Conservation (phyloP, 2,113 vertebrate species). For the Pelvicachromis taeniatus region DNA sequence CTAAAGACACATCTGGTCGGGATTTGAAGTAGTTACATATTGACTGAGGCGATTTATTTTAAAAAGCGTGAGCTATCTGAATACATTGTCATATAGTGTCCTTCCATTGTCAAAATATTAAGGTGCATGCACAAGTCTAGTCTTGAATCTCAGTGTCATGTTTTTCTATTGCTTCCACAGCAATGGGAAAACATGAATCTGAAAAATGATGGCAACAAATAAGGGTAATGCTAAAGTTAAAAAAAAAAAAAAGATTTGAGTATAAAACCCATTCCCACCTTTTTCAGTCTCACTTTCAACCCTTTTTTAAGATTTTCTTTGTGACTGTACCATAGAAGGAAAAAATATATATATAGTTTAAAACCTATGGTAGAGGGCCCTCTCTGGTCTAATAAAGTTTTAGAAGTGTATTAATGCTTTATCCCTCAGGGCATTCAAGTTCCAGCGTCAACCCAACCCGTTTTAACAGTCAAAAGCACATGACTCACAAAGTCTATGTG, state of each 20-base stretch:
- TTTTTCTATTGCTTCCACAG: background rate
- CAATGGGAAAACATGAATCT: background rate
- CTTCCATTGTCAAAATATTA: conserved; percentile 34
- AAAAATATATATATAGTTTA: background rate
- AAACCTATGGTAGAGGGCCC: background rate
- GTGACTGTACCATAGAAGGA: background rate
- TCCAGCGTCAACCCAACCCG: conserved; percentile 62
- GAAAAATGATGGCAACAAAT: background rate
- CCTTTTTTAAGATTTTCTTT: background rate
- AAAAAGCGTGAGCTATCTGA: conserved; percentile 18
- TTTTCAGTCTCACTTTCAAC: background rate
- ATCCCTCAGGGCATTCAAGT: conserved; percentile 70
- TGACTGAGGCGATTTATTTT: conserved; percentile 41
- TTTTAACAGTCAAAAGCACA: conserved; percentile 68
- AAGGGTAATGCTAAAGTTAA: background rate
- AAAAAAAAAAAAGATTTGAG: background rate
- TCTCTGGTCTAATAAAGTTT: conserved; percentile 48
- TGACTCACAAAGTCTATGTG: conserved; percentile 68
- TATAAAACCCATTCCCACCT: background rate
- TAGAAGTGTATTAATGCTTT: conserved; percentile 61
- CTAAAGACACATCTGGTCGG: conserved; percentile 65
- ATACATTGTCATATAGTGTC: conserved; percentile 22
- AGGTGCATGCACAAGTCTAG: conserved; percentile 38
- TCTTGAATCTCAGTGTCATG: conserved; percentile 29
- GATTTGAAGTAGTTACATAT: conserved; percentile 55